Evolutionary conservation across 2,113 vertebrate genomes (phyloP).

Genomic region (Nothoprocta pentlandii): DNA sequence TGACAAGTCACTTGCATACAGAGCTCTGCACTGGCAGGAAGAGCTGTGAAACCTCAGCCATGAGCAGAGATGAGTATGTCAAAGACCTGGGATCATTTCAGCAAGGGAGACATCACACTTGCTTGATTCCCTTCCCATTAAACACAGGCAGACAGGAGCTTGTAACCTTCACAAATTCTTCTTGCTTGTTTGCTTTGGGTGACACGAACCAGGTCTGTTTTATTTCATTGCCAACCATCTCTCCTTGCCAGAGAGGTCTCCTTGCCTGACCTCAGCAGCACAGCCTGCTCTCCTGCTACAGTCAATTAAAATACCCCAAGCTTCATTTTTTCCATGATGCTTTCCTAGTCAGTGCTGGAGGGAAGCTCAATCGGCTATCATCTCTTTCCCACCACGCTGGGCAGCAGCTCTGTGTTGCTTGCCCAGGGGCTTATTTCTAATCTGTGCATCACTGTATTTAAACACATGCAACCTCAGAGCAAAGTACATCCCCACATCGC

Average conservation of each 20-base stretch:
- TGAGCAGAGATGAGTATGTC: neutral
- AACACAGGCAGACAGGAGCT: neutral
- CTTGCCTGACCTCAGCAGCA: neutral
- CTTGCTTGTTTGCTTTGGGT: neutral
- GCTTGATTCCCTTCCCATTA: neutral
- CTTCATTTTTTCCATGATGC: neutral
- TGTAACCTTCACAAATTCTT: neutral
- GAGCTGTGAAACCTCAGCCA: neutral
- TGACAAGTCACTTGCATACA: rapidly evolving
- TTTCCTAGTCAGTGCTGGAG: neutral
- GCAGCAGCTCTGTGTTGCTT: neutral
- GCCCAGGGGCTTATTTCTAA: neutral
- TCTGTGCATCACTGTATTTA: neutral
- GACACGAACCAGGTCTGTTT: neutral
- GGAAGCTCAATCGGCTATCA: neutral
- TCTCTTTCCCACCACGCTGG: neutral
- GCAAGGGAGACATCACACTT: neutral
- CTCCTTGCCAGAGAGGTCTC: neutral
- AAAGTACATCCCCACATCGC: neutral
- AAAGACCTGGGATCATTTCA: neutral
- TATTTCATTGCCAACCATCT: neutral
- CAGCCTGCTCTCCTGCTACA: neutral
- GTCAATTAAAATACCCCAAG: neutral
- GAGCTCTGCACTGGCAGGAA: neutral
- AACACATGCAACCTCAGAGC: neutral